Evolutionary conservation across 1,140 invertebrate genomes (phyloP), one percentile per base, ranked within the genome.

Genomic region (Ceratosolen solmsi): DNA sequence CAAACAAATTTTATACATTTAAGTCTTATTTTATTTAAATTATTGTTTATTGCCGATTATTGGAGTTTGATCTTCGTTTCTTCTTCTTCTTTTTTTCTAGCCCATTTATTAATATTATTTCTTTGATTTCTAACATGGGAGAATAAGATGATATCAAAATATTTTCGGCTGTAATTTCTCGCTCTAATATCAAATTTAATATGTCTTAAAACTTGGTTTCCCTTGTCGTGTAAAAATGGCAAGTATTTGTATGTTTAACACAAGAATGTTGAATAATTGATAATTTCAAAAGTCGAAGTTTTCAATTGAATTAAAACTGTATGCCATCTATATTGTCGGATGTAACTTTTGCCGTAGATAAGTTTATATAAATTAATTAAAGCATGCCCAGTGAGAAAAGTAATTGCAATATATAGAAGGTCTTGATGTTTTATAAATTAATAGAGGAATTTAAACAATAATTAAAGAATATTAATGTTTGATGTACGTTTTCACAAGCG

Each of bases 351-450:
- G 54, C 33, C 41, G 41, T 58, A 27, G 0, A 74, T 56, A 49
- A 76, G 41, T n/a, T n/a, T n/a, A n/a, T 41, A 46, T 30, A 65
- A 36, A 65, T 56, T 78, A 41, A 33, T 78, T 78, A 54, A n/a
- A 78, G 76, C 76, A 78, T 78, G 76, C 22, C 20, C 0, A 68
- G 30, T 9, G 25, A 70, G 5, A 54, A 7, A 36, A 63, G 13
- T 33, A 3, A 56, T 56, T 4, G 56, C 27, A 41, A 30, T 51
- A 56, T 36, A 56, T 54, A 33, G 0, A 36, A 51, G 4, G 49
- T 51, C 11, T 49, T 27, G 25, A 74, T 51, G 46, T 51, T 51
- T 56, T 22, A 36, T 36, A 51, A 22, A 38, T 38, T 38, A 68
- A 68, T 3, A 54, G 27, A 74, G 9, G 54, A 56, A 51, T 74